A percentile compares a stretch with the other conserved stretches of the same genome.
These are phyloP conservation scores for Ormia ochracea DNA, from an alignment of 2,888 invertebrate genomes.

Conservation along the genomic window DNA sequence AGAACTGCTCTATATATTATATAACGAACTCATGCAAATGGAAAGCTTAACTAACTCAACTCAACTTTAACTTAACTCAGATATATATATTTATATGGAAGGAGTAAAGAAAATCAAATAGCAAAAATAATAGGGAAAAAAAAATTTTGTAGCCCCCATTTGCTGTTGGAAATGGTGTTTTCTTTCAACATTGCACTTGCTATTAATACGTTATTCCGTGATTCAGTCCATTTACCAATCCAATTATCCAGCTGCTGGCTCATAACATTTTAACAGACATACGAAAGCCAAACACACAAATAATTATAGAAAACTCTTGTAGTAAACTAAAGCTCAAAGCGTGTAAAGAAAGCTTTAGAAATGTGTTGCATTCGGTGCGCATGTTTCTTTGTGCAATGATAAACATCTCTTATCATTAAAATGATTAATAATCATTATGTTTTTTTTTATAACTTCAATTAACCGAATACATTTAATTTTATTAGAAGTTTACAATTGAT, in stretches of 20 bases:
- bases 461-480: slow-evolving; percentile 16
- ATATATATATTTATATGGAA: too few species aligned
- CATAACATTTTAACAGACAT: not conserved
- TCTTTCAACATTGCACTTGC: slow-evolving; percentile 14
- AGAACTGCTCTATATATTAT: too few species aligned
- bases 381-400: slow-evolving; percentile 23
- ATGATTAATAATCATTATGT: slow-evolving; percentile 56
- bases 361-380: slow-evolving; percentile 9
- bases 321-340: not conserved
- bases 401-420: slow-evolving; percentile 49
- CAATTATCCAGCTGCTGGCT: slow-evolving; percentile 15
- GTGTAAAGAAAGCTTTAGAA: slow-evolving; percentile 20
- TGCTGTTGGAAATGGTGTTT: slow-evolving; percentile 11
- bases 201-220: slow-evolving; percentile 3
- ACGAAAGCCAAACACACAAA: slow-evolving; percentile 26
- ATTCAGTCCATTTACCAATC: slow-evolving; percentile 8
- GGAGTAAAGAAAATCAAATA: too few species aligned
- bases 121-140: too few species aligned
- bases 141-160: too few species aligned
- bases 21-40: too few species aligned
- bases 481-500: slow-evolving; percentile 22
- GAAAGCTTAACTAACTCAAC: too few species aligned
- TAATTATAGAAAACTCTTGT: slow-evolving; percentile 31
- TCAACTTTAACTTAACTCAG: too few species aligned
- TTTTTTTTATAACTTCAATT: slow-evolving; percentile 1